These are phyloP conservation scores for Abramis brama DNA, from an alignment of 2,113 vertebrate genomes.

Conservation along the genomic window DNA sequence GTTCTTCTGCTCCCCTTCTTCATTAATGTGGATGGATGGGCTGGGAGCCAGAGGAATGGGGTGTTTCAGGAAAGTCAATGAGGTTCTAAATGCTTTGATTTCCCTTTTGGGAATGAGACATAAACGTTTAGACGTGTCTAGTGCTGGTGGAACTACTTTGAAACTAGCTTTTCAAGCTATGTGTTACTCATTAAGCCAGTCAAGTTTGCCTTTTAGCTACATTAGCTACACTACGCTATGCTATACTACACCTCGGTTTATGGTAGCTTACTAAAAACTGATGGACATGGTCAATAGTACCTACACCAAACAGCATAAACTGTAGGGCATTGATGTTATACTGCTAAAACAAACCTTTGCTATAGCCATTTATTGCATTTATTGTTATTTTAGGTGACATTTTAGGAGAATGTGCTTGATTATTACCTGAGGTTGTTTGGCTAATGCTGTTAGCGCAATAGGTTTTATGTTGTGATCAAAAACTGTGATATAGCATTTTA, in stretches of 20 bases:
- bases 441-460: neutral
- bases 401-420: neutral
- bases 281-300: neutral
- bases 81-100: slow-evolving; percentile 40
- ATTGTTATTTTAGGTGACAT: neutral
- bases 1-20: neutral
- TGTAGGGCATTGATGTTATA: too few relatives aligned
- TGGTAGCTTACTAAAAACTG: neutral
- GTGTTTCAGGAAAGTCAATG: slow-evolving; percentile 37
- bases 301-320: neutral
- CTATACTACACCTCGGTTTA: neutral
- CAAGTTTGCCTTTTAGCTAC: neutral
- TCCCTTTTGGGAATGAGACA: neutral
- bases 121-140: neutral
- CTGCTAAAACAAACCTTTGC: neutral
- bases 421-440: neutral
- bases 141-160: neutral
- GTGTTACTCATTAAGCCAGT: neutral
- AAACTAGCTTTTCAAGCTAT: neutral
- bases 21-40: neutral
- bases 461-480: neutral
- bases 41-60: neutral
- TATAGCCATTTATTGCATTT: neutral
- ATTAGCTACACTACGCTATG: neutral
- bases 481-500: neutral